Percentiles rank a stretch among this genome's conserved stretches.
Conservation (phyloP, 1,140 invertebrate species). For the Cataglyphis hispanica region DNA sequence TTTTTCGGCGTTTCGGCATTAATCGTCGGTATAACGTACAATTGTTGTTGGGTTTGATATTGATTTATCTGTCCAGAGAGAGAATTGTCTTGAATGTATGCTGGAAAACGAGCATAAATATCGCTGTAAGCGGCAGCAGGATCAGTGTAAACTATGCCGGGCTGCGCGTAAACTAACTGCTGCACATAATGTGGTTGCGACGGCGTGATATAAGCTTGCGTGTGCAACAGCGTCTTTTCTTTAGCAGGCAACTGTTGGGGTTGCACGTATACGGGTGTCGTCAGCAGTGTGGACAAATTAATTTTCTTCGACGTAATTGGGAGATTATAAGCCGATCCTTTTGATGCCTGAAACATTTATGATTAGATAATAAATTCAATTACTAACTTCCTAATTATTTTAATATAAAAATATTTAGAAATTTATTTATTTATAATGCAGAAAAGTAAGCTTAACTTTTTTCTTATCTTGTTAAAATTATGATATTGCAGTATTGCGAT, state of each 20-base stretch:
- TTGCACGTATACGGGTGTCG: constrained; percentile 51
- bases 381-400: background rate
- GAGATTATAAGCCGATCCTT: constrained; percentile 24
- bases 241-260: constrained; percentile 52
- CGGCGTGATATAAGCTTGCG: constrained; percentile 75
- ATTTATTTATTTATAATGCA: background rate
- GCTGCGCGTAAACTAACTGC: constrained; percentile 79
- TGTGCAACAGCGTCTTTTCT: constrained; percentile 70
- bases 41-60: constrained; percentile 71
- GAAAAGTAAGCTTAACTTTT: constrained; percentile 20
- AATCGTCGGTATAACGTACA: constrained; percentile 71
- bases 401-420: constrained; percentile 16
- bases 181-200: constrained; percentile 75
- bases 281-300: background rate
- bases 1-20: constrained; percentile 77
- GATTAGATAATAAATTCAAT: background rate
- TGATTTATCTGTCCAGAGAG: constrained; percentile 76
- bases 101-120: constrained; percentile 73
- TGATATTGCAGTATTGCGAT: background rate
- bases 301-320: constrained; percentile 57
- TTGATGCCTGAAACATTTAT: constrained; percentile 49
- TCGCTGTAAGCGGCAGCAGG: constrained; percentile 77
- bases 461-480: background rate
- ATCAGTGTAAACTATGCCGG: constrained; percentile 77
- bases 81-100: constrained; percentile 80